A percentile compares a stretch with the other conserved stretches of the same genome.
Conservation (phyloP, 2,888 invertebrate genomes). For the Papilio gigon region DNA sequence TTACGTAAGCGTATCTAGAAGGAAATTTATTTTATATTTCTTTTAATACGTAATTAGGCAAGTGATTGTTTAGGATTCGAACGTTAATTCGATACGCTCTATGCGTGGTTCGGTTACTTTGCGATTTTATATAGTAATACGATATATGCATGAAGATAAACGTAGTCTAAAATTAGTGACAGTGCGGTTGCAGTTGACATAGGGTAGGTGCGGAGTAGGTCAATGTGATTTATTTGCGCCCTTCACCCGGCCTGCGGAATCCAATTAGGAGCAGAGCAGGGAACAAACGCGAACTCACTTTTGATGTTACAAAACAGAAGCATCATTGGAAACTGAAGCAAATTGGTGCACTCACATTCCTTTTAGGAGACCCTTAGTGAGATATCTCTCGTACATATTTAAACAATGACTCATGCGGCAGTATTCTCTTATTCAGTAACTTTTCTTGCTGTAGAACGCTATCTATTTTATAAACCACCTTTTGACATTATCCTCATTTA, state of each 20-base stretch:
- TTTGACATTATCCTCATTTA: too few species aligned
- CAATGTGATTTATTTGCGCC: constrained; percentile 33
- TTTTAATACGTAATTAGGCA: constrained; percentile 10
- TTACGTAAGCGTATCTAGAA: constrained; percentile 8
- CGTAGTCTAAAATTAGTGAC: constrained; percentile 6
- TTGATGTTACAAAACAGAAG: not conserved
- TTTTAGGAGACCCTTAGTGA: too few species aligned
- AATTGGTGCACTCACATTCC: too few species aligned
- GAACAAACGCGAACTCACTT: constrained; percentile 7
- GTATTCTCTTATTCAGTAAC: too few species aligned
- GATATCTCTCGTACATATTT: too few species aligned
- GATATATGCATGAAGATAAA: not conserved
- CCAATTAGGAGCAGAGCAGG: constrained; percentile 30
- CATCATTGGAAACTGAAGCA: not conserved
- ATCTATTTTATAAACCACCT: too few species aligned
- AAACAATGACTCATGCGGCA: too few species aligned
- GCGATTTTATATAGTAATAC: not conserved
- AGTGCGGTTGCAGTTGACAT: not conserved
- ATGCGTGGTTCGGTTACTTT: not conserved
- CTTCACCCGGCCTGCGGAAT: constrained; percentile 31
- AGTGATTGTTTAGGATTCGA: not conserved
- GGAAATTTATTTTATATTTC: constrained; percentile 4
- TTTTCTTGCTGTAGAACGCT: too few species aligned
- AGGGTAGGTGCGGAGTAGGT: constrained; percentile 16
- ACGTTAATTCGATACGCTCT: not conserved